Conservation (phyloP, 2,113 vertebrate genomes). For the Carassius gibelio region DNA sequence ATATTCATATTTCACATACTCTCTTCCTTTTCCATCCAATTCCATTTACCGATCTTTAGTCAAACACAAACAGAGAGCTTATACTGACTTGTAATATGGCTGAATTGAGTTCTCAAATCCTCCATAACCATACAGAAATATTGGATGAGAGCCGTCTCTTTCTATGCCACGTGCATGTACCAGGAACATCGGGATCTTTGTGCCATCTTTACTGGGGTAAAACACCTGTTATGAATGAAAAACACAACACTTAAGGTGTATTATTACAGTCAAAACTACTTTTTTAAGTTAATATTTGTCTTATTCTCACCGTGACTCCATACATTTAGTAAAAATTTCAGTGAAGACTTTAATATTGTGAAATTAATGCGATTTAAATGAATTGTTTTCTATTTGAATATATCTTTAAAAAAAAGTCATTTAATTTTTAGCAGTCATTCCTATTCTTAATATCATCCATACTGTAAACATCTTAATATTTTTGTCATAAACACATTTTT, state of each 20-base stretch:
- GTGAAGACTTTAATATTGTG: too few species aligned
- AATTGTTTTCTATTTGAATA: too few species aligned
- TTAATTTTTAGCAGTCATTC: too few species aligned
- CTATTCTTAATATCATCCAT: background rate
- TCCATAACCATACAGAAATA: slow-evolving; percentile 78
- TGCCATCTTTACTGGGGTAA: slow-evolving; percentile 76
- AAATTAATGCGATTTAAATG: too few species aligned
- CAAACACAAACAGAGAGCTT: background rate
- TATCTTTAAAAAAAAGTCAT: too few species aligned
- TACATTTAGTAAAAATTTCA: background rate
- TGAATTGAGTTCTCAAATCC: slow-evolving; percentile 76
- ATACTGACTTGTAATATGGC: slow-evolving; percentile 74
- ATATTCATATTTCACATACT: background rate
- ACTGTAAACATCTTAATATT: background rate
- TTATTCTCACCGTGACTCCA: background rate
- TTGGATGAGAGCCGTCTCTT: slow-evolving; percentile 68
- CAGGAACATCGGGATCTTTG: slow-evolving; percentile 78
- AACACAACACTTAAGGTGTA: background rate
- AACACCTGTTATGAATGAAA: slow-evolving; percentile 67
- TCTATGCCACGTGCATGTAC: slow-evolving; percentile 69
- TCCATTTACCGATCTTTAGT: background rate
- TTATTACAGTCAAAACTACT: background rate
- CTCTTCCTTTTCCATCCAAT: background rate
- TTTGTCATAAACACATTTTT: background rate
- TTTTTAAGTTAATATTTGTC: background rate